phyloP scores from a whole-genome alignment of 2,888 invertebrate genomes.

The Sinohyriopsis cumingii region DNA sequence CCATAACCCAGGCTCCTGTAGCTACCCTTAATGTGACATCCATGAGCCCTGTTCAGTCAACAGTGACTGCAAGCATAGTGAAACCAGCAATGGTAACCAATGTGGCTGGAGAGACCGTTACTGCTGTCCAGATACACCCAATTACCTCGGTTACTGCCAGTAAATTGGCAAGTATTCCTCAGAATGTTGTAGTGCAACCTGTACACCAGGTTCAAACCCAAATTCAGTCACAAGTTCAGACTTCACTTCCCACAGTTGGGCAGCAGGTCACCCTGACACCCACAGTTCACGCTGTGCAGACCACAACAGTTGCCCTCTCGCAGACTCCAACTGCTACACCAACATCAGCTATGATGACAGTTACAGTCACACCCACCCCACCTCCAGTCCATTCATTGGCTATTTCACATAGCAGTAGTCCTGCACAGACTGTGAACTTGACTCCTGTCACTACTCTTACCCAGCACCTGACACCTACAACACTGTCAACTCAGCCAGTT shows the following conservation, averaged over 20 bases:
- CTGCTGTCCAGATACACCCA: constrained; percentile 47
- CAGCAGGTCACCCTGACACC: constrained; percentile 22
- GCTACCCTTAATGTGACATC: constrained; percentile 36
- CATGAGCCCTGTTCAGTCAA: constrained; percentile 28
- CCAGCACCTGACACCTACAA: constrained; percentile 21
- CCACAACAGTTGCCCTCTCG: constrained; percentile 24
- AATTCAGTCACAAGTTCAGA: constrained; percentile 14
- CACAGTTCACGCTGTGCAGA: constrained; percentile 28
- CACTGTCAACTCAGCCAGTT: constrained; percentile 17
- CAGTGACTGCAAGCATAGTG: constrained; percentile 36
- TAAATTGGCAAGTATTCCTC: constrained; percentile 35
- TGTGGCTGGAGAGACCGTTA: constrained; percentile 26
- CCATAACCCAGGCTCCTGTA: constrained; percentile 28
- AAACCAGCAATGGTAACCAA: constrained; percentile 39
- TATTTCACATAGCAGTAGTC: constrained; percentile 2
- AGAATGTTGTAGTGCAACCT: constrained; percentile 46
- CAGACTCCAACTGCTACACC: constrained; percentile 29
- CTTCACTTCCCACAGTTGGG: constrained; percentile 16
- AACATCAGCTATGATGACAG: constrained; percentile 10
- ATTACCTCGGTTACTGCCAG: constrained; percentile 41
- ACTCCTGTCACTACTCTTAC: constrained; percentile 26
- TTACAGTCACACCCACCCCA: constrained; percentile 37
- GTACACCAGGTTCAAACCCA: constrained; percentile 21
- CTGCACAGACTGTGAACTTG: constrained; percentile 16
- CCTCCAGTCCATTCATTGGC: constrained; percentile 23